Conservation (phyloP, 2,888 invertebrate genomes). For the Stenodera caucasica region DNA sequence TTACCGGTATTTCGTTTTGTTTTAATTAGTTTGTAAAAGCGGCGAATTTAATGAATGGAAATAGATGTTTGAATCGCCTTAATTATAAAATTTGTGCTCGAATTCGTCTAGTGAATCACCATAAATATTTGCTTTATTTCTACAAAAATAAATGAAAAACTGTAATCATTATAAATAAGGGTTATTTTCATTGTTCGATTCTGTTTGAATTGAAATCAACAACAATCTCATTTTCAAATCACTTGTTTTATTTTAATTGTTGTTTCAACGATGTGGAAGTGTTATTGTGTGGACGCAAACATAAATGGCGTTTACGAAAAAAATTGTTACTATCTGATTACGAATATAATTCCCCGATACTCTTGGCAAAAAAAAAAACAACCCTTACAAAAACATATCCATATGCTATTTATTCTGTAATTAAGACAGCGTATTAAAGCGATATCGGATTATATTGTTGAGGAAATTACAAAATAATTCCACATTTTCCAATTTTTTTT, state of each 20-base stretch:
- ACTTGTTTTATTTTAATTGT: constrained; percentile 12
- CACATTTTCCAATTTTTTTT: background rate
- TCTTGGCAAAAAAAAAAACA: too few relatives aligned
- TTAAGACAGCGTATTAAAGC: background rate
- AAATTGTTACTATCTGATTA: background rate
- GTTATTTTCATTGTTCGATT: background rate
- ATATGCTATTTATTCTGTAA: background rate
- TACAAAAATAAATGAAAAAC: background rate
- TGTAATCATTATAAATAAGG: background rate
- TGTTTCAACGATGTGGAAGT: background rate
- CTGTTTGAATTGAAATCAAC: background rate
- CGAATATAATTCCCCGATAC: too few relatives aligned
- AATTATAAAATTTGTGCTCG: background rate
- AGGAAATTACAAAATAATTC: background rate
- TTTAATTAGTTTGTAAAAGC: constrained; percentile 3
- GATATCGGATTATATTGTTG: background rate
- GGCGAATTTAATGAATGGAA: background rate
- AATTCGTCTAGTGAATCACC: background rate
- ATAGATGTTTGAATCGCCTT: background rate
- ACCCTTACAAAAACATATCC: background rate
- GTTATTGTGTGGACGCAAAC: background rate
- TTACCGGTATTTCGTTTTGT: background rate
- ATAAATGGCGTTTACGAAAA: background rate
- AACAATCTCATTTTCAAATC: constrained; percentile 5
- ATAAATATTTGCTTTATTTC: too few relatives aligned